Evolutionary conservation across 1,140 invertebrate species (phyloP).

Genomic region (Tetragnatha versicolor): DNA sequence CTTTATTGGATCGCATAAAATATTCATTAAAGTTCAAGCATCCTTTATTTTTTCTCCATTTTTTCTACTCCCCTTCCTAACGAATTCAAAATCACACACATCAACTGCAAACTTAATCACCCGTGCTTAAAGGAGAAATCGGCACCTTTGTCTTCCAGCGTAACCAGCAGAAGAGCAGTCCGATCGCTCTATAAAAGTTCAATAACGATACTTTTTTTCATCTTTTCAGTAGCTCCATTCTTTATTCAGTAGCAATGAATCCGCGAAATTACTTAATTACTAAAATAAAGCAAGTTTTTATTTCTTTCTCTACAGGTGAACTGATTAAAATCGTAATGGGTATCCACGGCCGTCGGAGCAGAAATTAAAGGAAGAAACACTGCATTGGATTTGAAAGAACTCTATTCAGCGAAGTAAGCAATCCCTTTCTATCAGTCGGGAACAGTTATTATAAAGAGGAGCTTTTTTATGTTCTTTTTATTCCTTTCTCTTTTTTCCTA

Average conservation of each 20-base stretch:
- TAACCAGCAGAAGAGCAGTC: conserved; percentile 11
- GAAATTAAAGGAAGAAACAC: conserved; percentile 41
- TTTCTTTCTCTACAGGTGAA: conserved; percentile 35
- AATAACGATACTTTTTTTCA: conserved; percentile 40
- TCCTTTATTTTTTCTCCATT: not conserved
- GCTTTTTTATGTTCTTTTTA: not conserved
- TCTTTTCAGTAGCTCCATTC: too few species aligned
- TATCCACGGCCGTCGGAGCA: conserved; percentile 2
- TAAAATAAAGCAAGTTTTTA: conserved; percentile 47
- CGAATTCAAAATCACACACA: conserved; percentile 49
- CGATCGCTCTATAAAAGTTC: conserved; percentile 27
- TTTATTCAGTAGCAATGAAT: conserved; percentile 34
- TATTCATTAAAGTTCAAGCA: conserved; percentile 23
- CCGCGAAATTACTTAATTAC: conserved; percentile 55
- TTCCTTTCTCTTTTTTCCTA: not conserved
- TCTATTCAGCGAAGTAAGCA: conserved; percentile 30
- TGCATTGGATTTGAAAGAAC: conserved; percentile 9
- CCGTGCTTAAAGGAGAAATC: conserved; percentile 43
- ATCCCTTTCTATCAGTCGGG: not conserved
- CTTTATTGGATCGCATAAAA: conserved; percentile 30
- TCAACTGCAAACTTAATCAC: conserved; percentile 36
- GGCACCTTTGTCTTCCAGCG: conserved; percentile 16
- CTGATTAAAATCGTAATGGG: conserved; percentile 50
- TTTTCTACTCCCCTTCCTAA: conserved; percentile 17
- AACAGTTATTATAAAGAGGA: not conserved